These are phyloP conservation scores for Eumaeus atala DNA, from an alignment of 1,140 invertebrate species.

Conservation along the genomic window DNA sequence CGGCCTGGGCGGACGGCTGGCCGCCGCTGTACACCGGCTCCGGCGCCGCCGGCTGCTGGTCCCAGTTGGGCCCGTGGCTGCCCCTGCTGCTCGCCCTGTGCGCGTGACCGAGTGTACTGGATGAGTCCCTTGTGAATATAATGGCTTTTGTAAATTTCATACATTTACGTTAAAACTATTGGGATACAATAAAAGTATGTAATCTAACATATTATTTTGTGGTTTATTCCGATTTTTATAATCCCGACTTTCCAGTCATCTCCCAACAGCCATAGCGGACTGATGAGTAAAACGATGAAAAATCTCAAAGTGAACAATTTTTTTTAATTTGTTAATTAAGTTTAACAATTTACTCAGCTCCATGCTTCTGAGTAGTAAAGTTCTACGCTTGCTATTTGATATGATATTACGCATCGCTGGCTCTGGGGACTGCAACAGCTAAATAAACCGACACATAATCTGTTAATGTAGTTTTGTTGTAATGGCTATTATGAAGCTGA, in stretches of 20 bases:
- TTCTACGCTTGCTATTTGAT: no score
- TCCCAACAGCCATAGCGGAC: no score
- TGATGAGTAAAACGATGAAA: no score
- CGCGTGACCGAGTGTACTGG: background rate
- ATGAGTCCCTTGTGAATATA: background rate
- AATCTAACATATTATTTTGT: background rate
- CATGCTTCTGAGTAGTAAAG: no score
- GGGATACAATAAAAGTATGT: background rate
- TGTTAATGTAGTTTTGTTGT: no score
- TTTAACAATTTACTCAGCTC: no score
- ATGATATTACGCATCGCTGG: no score
- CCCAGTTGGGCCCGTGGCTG: slow-evolving; percentile 22
- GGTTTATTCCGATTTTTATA: background rate
- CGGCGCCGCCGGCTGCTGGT: slow-evolving; percentile 15
- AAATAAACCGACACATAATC: no score
- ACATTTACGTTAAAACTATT: background rate
- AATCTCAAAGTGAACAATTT: no score
- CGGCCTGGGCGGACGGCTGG: slow-evolving; percentile 52
- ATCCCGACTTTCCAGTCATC: background rate
- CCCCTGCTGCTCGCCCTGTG: background rate
- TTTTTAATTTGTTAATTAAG: no score
- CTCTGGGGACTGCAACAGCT: no score
- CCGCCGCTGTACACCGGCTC: slow-evolving; percentile 35
- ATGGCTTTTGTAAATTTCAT: background rate
- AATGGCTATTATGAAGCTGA: no score